Conservation (phyloP, 1,140 invertebrate species). For the Dreissena rostriformis region DNA sequence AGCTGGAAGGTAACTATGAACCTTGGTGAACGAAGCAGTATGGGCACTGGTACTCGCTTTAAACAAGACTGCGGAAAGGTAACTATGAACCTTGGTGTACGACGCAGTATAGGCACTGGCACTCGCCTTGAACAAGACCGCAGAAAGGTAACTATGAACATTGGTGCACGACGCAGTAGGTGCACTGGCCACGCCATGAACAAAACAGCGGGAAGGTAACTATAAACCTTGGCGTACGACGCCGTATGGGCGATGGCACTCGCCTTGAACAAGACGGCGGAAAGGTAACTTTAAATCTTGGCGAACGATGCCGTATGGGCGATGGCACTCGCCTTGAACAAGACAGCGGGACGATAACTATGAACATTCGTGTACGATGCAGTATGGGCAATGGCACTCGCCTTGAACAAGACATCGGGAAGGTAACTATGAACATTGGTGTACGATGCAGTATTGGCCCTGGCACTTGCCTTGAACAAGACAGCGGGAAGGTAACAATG, state of each 20-base stretch:
- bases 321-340: slow-evolving; percentile 97
- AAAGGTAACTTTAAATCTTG: slow-evolving; percentile 58
- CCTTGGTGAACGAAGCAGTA: slow-evolving; percentile 99
- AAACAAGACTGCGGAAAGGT: slow-evolving; percentile 90
- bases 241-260: slow-evolving; percentile 99
- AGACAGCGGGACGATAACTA: slow-evolving; percentile 87
- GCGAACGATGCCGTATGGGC: slow-evolving; percentile 93
- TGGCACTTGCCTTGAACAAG: too few relatives aligned
- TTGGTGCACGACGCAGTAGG: slow-evolving; percentile 99
- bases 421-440: slow-evolving; percentile 86
- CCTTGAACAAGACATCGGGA: slow-evolving; percentile 93
- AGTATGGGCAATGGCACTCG: slow-evolving; percentile 98
- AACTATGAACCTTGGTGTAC: too few relatives aligned
- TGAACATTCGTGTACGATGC: slow-evolving; percentile 99
- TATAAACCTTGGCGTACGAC: slow-evolving; percentile 94
- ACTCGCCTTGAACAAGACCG: too few relatives aligned
- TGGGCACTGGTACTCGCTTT: slow-evolving; percentile 99
- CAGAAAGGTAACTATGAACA: slow-evolving; percentile 78
- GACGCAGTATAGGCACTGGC: slow-evolving; percentile 85
- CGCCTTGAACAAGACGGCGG: slow-evolving; percentile 96
- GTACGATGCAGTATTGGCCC: too few relatives aligned
- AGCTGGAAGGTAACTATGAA: too few relatives aligned
- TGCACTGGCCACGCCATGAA: slow-evolving; percentile 99
- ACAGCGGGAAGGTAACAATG: too few relatives aligned
- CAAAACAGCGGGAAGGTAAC: slow-evolving; percentile 86